These are phyloP conservation scores for Norana najaformis DNA, from an alignment of 2,888 invertebrate genomes.

Conservation along the genomic window DNA sequence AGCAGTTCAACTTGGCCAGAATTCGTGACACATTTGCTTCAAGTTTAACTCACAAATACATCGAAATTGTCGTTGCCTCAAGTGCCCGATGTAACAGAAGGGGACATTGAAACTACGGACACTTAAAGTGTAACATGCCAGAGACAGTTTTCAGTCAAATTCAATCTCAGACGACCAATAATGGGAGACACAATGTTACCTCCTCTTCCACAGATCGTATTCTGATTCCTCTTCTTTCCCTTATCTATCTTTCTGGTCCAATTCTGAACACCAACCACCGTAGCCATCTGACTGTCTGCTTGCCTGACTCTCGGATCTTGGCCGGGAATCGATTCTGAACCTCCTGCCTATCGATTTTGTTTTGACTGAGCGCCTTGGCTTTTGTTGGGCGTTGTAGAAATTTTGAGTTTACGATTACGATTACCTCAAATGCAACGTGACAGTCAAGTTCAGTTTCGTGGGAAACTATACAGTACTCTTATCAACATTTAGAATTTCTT, in stretches of 20 bases:
- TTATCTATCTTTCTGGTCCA: no score
- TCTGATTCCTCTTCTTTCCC: no score
- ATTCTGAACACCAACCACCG: no score
- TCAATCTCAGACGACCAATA: background rate
- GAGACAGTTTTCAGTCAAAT: background rate
- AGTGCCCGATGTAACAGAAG: background rate
- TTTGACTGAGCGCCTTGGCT: no score
- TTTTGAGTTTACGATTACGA: no score
- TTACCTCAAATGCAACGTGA: background rate
- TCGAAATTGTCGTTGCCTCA: background rate
- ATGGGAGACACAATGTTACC: background rate
- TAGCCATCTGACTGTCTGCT: no score
- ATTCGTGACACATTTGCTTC: background rate
- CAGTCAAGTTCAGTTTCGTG: background rate
- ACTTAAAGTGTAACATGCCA: background rate
- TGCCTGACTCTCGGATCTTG: no score
- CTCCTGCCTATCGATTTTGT: no score
- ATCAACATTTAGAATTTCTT: background rate
- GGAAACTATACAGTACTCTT: background rate
- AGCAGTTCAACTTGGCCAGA: no score
- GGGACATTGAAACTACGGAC: background rate
- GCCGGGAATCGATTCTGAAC: no score
- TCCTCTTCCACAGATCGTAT: no score
- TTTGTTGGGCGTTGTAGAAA: no score
- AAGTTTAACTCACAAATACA: background rate